These are phyloP conservation scores for Candidula unifasciata DNA, from an alignment of 2,888 invertebrate genomes.

Conservation along the genomic window DNA sequence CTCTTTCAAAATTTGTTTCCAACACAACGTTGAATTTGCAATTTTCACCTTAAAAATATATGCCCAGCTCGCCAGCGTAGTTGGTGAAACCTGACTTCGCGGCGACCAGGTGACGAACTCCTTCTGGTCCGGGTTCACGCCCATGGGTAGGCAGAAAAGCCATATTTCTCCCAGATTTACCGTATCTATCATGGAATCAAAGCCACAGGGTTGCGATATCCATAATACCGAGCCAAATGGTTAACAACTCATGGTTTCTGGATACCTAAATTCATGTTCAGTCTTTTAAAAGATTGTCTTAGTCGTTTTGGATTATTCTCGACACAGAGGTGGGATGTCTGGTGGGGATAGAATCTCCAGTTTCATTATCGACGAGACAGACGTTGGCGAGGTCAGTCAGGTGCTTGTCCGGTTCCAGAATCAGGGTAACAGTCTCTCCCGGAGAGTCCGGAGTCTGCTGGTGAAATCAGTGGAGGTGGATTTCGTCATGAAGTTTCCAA, in stretches of 20 bases:
- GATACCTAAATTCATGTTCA: background rate
- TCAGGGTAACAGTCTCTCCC: background rate
- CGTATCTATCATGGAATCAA: background rate
- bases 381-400: slow-evolving; percentile 32
- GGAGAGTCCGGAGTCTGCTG: background rate
- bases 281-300: no score
- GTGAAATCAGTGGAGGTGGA: slow-evolving; percentile 24
- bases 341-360: slow-evolving; percentile 2
- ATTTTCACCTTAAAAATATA: no score
- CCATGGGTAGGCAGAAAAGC: background rate
- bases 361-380: background rate
- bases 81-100: no score
- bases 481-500: slow-evolving; percentile 21
- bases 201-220: no score
- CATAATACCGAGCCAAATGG: no score
- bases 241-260: no score
- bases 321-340: slow-evolving; percentile 4
- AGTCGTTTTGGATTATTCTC: background rate
- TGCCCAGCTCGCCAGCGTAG: no score
- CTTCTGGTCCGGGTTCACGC: no score
- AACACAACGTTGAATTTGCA: no score
- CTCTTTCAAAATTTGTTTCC: no score
- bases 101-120: no score
- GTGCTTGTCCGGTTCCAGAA: slow-evolving; percentile 18
- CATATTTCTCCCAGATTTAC: background rate